These are phyloP conservation scores for Pycnonotus jocosus DNA, from an alignment of 2,113 vertebrate genomes.

Conservation along the genomic window DNA sequence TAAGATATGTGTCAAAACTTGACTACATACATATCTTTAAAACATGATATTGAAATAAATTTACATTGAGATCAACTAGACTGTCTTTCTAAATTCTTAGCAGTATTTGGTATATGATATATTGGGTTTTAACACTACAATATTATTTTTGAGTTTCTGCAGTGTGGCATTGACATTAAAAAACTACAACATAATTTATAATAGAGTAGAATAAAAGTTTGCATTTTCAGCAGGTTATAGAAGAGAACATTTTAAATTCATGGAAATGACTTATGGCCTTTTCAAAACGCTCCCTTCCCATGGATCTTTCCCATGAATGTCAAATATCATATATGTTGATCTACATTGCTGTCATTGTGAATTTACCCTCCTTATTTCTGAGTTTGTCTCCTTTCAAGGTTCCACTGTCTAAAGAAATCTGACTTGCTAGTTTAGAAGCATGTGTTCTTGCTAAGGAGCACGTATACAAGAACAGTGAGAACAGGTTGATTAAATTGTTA, in stretches of 20 bases:
- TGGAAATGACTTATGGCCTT: background rate
- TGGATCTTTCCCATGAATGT: background rate
- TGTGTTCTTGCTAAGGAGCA: background rate
- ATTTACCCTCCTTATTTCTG: background rate
- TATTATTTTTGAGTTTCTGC: background rate
- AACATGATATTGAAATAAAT: background rate
- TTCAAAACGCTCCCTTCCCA: background rate
- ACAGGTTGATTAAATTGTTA: background rate
- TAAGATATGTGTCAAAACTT: background rate
- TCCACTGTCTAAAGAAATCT: background rate
- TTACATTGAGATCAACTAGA: background rate
- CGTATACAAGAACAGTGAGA: background rate
- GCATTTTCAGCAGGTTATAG: background rate
- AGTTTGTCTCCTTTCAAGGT: background rate
- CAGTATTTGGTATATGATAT: background rate
- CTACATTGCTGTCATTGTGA: background rate
- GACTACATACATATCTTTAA: background rate
- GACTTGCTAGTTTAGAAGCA: background rate
- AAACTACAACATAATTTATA: background rate
- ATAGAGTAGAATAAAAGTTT: background rate
- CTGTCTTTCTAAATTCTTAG: background rate
- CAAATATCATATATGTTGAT: background rate
- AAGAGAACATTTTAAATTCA: background rate
- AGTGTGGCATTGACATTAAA: background rate
- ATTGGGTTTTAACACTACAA: background rate